Percentiles rank a stretch among this genome's conserved stretches.
Evolutionary conservation across 2,113 vertebrate species (phyloP).

Genomic region (Ammodytes dubius): DNA sequence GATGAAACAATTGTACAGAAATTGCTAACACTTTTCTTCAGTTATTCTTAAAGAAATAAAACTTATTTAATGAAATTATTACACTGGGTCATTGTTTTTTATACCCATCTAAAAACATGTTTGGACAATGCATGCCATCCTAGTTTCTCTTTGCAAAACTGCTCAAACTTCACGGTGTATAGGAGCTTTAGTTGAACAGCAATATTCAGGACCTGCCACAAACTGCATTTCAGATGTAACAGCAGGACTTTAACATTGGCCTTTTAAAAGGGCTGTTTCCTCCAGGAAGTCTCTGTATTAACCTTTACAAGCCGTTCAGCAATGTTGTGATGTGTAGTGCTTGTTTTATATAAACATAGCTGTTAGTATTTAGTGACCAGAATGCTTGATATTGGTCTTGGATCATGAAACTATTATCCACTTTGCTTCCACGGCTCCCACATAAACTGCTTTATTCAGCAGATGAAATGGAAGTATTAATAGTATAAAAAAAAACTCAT

Average conservation of each 20-base stretch:
- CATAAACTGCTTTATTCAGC: not conserved
- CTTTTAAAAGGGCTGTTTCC: slow-evolving; percentile 10
- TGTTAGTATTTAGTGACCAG: not conserved
- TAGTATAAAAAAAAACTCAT: not conserved
- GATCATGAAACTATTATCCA: not conserved
- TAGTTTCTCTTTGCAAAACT: not conserved
- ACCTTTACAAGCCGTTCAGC: not conserved
- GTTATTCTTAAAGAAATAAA: slow-evolving; percentile 89
- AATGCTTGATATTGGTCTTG: not conserved
- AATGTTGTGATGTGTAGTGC: not conserved
- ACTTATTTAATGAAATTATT: slow-evolving; percentile 86
- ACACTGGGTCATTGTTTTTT: slow-evolving; percentile 50
- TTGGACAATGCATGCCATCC: not conserved
- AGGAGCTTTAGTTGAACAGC: not conserved
- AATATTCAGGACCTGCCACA: not conserved
- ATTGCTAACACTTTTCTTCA: slow-evolving; percentile 87
- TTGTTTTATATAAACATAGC: slow-evolving; percentile 14
- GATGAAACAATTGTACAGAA: slow-evolving; percentile 87
- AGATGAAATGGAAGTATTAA: slow-evolving; percentile 10
- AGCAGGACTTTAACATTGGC: not conserved
- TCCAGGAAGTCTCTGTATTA: slow-evolving; percentile 7
- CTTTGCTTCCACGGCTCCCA: not conserved
- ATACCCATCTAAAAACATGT: not conserved
- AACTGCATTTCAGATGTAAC: not conserved
- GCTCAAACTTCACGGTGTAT: not conserved